Percentiles rank a stretch among this genome's conserved stretches.
Conservation (phyloP, 2,113 vertebrate species). For the Mystacornis crossleyi region DNA sequence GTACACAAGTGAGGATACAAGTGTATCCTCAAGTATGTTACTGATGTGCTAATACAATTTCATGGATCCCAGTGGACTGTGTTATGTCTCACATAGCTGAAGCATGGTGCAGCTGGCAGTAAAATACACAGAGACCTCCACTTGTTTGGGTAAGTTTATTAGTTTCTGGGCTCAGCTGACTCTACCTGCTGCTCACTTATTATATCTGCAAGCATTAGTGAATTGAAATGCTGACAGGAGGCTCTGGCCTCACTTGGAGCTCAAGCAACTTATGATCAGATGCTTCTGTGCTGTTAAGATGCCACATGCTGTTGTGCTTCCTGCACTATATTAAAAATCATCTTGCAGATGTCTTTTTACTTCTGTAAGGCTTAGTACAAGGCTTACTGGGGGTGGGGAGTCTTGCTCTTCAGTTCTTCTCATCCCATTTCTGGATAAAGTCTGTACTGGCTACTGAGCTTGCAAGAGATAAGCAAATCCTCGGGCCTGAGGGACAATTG, state of each 20-base stretch:
- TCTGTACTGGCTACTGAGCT: constrained; percentile 11
- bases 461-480: constrained; percentile 39
- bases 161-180: not conserved
- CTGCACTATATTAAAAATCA: not conserved
- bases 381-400: not conserved
- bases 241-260: not conserved
- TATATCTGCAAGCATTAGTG: constrained; percentile 8
- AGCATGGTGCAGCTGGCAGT: not conserved
- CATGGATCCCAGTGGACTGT: constrained; percentile 11
- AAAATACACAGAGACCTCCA: not conserved
- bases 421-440: not conserved
- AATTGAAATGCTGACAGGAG: not conserved
- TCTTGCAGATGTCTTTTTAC: not conserved
- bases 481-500: not conserved
- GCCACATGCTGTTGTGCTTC: not conserved
- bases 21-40: constrained; percentile 1
- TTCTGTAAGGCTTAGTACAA: not conserved
- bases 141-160: constrained; percentile 45
- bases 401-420: not conserved
- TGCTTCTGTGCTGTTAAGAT: not conserved
- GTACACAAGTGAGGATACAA: not conserved
- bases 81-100: not conserved
- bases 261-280: not conserved
- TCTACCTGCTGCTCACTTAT: constrained; percentile 11
- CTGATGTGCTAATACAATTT: constrained; percentile 32